Conservation (phyloP, 1,140 invertebrate genomes). For the Saccostrea glomerata region DNA sequence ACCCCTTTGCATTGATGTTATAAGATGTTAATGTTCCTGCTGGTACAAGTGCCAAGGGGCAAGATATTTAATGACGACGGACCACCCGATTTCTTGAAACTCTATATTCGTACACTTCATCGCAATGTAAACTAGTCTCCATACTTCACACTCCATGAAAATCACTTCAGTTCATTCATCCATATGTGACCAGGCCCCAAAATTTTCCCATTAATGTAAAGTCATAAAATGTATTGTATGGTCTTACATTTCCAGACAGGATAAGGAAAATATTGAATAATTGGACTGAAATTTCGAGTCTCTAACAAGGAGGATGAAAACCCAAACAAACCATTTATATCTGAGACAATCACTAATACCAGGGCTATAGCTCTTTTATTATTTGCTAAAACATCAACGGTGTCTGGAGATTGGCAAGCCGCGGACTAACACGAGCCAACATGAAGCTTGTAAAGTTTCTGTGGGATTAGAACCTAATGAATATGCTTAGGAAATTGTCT, state of each 20-base stretch:
- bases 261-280: constrained; percentile 27
- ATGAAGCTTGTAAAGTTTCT: constrained; percentile 18
- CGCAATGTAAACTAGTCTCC: background rate
- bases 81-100: constrained; percentile 12
- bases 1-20: background rate
- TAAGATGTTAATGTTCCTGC: constrained; percentile 1
- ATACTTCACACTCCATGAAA: constrained; percentile 34
- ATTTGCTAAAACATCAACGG: constrained; percentile 6
- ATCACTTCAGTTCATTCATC: constrained; percentile 19
- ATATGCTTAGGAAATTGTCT: background rate
- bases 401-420: background rate
- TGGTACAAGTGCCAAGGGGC: background rate
- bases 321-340: background rate
- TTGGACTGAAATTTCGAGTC: background rate
- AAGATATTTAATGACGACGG: constrained; percentile 13
- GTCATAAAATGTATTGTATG: background rate
- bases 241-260: background rate
- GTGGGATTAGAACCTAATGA: constrained; percentile 5
- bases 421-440: background rate
- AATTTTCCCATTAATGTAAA: background rate
- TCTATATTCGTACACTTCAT: background rate
- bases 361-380: background rate
- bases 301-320: background rate
- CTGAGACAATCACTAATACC: constrained; percentile 19
- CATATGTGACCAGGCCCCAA: background rate